Evolutionary conservation across 2,113 vertebrate species (phyloP), one percentile per base, ranked within the genome.

Genomic region (Piaya cayana): DNA sequence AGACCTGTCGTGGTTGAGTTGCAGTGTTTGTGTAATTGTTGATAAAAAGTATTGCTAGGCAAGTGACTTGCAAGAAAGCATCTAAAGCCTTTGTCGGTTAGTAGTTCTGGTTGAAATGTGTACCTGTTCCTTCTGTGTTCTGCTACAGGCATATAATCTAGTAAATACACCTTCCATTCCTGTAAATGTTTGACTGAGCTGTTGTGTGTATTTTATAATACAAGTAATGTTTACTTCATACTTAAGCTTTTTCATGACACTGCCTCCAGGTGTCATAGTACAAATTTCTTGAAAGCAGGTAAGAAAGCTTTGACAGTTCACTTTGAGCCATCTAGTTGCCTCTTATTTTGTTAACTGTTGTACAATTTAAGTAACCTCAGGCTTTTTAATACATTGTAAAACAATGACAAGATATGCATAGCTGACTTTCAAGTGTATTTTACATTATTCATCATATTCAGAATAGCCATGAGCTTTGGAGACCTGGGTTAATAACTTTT

Each of bases 41-140:
- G 60, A 32, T 90, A 29, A 80, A 34, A 77, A 20, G 21, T 49
- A 27, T 77, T 91, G 59, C 50, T 88, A 79, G 59, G 71, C 27
- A 58, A 65, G 39, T 62, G 72, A 15, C 53, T 47, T 26, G 3
- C 49, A 69, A 64, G 72, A 82, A 84, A 85, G 49, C 9, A 0
- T 25, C 4, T 52, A 0, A 70, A 81, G 30, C 9, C 42, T 52
- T 0, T 15, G 12, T 3, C 19, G 27, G 17, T 65, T 42, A 34
- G 16, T 49, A 72, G 32, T 52, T 79, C 6, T 1, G 49, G 36
- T 34, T 65, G 63, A 47, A 87, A 52, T 8, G 4, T 29, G 16
- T 82, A 23, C 19, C 43, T 63, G 17, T 50, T 1, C 1, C 11
- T 63, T 69, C 59, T 72, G 43, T 90, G 18, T 19, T 82, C n/a